Evolutionary conservation across 2,113 vertebrate species (phyloP).

Genomic region (Thalassoma bifasciatum): DNA sequence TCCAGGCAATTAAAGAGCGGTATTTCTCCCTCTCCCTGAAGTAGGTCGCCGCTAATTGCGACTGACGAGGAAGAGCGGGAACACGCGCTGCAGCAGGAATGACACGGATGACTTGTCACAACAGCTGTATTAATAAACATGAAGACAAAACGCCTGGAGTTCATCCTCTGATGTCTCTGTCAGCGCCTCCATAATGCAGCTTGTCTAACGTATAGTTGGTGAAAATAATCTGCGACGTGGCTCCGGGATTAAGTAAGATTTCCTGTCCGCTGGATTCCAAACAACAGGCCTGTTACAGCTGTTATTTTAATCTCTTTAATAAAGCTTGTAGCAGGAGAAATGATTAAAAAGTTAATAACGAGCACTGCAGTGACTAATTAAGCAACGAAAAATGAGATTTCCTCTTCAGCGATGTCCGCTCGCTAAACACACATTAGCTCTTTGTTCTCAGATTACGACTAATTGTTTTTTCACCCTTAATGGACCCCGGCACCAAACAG

Average conservation of each 20-base stretch:
- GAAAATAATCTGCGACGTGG: background rate
- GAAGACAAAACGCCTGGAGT: slow-evolving; percentile 38
- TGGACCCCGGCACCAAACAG: background rate
- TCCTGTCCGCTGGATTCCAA: background rate
- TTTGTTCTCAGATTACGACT: slow-evolving; percentile 7
- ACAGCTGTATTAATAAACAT: slow-evolving; percentile 64
- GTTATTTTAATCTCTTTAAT: slow-evolving; percentile 30
- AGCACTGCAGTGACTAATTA: slow-evolving; percentile 17
- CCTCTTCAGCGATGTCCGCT: slow-evolving; percentile 19
- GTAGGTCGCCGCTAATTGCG: slow-evolving; percentile 73
- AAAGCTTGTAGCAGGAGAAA: background rate
- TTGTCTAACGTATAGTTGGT: background rate
- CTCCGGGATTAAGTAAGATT: background rate
- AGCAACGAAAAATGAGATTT: slow-evolving; percentile 15
- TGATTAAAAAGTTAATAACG: slow-evolving; percentile 42
- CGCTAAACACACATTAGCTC: background rate
- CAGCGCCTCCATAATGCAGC: background rate
- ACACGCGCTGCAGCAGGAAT: slow-evolving; percentile 51
- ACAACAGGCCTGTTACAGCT: background rate
- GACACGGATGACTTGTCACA: slow-evolving; percentile 54
- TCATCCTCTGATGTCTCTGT: slow-evolving; percentile 8
- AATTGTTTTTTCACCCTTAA: background rate
- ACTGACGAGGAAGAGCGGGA: slow-evolving; percentile 58
- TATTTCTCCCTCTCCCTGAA: slow-evolving; percentile 61
- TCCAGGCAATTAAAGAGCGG: slow-evolving; percentile 70